Percentiles rank a stretch among this genome's conserved stretches.
Conservation (phyloP, 2,888 invertebrate species). For the Mechanitis mazaeus region DNA sequence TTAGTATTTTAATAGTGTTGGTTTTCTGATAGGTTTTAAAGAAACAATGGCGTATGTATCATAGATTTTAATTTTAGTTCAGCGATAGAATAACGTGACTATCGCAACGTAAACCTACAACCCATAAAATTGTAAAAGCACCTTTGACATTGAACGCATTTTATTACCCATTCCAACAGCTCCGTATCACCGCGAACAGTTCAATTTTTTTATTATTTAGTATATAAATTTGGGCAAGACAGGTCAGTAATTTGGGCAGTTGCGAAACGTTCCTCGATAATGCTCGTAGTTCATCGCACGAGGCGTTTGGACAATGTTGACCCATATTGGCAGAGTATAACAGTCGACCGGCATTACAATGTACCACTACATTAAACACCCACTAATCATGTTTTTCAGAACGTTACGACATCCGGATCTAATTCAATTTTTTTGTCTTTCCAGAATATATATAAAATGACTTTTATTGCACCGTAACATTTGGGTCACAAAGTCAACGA, state of each 20-base stretch:
- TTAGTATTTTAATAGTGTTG: conserved; percentile 1
- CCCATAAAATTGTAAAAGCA: conserved; percentile 24
- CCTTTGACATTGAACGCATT: conserved; percentile 22
- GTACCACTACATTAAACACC: conserved; percentile 43
- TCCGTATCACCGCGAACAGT: conserved; percentile 18
- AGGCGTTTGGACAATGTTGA: conserved; percentile 43
- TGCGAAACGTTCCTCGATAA: conserved; percentile 32
- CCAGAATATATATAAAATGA: conserved; percentile 16
- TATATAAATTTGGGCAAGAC: conserved; percentile 22
- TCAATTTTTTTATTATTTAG: conserved; percentile 12
- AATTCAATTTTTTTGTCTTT: conserved; percentile 23
- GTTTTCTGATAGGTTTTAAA: neutral
- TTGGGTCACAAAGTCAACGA: conserved; percentile 15
- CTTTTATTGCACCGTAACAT: conserved; percentile 18
- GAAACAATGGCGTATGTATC: conserved; percentile 1
- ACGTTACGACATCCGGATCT: conserved; percentile 25
- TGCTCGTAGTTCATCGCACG: conserved; percentile 42
- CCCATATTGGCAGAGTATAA: conserved; percentile 35
- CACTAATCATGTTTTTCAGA: conserved; percentile 37
- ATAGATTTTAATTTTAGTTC: neutral
- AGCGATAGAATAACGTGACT: conserved; percentile 8
- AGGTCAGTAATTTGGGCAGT: conserved; percentile 31
- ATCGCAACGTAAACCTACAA: conserved; percentile 19
- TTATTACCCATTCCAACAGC: conserved; percentile 20
- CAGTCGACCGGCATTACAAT: conserved; percentile 39